Conservation (phyloP, 2,113 vertebrate species). For the Eurypyga helias region DNA sequence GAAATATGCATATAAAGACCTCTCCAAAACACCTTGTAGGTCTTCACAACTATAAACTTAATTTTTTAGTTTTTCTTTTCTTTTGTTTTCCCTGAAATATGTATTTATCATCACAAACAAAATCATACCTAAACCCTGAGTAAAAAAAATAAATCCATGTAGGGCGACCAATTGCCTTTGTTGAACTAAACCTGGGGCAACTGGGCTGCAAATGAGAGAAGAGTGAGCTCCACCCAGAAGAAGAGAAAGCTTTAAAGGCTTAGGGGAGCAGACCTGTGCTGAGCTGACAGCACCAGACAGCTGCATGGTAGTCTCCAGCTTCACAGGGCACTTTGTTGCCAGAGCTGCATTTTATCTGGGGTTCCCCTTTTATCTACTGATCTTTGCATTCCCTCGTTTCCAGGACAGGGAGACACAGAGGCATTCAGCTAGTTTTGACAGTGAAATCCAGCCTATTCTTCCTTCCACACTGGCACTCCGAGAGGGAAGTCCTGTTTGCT, state of each 20-base stretch:
- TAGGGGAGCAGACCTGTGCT: neutral
- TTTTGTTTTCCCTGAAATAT: neutral
- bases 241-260: neutral
- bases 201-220: neutral
- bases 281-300: neutral
- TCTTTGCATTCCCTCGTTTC: neutral
- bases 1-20: neutral
- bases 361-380: neutral
- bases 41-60: neutral
- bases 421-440: neutral
- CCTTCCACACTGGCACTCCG: neutral
- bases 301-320: neutral
- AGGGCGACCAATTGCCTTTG: neutral
- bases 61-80: neutral
- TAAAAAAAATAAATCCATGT: neutral
- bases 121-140: neutral
- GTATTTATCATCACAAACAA: neutral
- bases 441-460: neutral
- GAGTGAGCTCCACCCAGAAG: neutral
- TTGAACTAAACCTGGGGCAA: neutral
- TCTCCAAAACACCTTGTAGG: neutral
- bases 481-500: neutral
- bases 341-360: neutral
- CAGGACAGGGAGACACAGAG: neutral
- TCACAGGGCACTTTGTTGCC: neutral